phyloP scores from a whole-genome alignment of 2,888 invertebrate species.

The Cantharis rustica region DNA sequence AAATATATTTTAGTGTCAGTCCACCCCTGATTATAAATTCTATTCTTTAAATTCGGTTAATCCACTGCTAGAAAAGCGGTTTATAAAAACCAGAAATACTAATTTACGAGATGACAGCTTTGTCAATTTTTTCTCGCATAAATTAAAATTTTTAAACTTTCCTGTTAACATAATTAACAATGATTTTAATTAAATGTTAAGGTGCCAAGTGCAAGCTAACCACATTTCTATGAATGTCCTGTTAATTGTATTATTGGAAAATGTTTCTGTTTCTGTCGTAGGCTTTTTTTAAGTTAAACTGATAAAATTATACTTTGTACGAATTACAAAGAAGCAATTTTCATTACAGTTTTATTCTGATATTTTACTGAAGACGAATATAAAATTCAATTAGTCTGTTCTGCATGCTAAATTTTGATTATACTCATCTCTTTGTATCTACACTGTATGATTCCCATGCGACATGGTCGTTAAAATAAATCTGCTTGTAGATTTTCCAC shows the following conservation, averaged over 20 bases:
- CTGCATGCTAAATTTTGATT: neutral
- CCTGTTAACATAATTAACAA: neutral
- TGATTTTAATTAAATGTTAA: neutral
- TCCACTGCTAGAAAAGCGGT: no score
- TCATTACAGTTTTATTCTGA: neutral
- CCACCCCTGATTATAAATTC: neutral
- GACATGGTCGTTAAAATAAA: neutral
- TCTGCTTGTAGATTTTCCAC: neutral
- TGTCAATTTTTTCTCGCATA: neutral
- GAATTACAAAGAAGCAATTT: neutral
- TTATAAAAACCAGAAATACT: neutral
- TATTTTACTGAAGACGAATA: neutral
- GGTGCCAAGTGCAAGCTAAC: neutral
- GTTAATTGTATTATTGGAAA: neutral
- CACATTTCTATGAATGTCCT: neutral
- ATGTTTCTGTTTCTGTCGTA: neutral
- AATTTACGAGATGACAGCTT: neutral
- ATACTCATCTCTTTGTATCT: neutral
- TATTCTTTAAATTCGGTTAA: neutral
- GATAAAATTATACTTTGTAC: neutral
- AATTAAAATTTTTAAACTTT: neutral
- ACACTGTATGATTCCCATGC: neutral
- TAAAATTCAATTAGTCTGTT: conserved; percentile 6
- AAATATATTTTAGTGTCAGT: neutral
- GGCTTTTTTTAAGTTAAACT: neutral